Conservation (phyloP, 92 coral and sea anemone genomes). For the Epizoanthus fatuus region DNA sequence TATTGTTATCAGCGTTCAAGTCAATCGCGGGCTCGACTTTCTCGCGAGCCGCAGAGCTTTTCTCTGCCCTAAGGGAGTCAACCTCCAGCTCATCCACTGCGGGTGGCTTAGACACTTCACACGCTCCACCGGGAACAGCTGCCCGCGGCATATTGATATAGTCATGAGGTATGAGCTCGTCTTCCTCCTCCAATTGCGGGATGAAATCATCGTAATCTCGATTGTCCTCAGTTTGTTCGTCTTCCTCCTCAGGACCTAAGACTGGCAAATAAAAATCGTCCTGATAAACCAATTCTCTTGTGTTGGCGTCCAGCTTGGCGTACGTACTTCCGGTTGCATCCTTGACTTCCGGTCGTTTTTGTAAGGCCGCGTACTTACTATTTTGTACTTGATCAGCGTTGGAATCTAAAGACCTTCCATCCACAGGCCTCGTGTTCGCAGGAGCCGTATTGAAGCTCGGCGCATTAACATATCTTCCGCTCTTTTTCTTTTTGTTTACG, state of each 20-base stretch:
- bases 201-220: conserved; percentile 26
- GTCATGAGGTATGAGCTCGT: neutral
- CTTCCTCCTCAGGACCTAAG: neutral
- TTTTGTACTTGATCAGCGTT: neutral
- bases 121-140: neutral
- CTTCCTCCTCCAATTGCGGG: conserved; percentile 4
- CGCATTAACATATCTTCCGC: neutral
- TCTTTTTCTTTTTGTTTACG: neutral
- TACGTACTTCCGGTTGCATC: neutral
- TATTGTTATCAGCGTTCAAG: neutral
- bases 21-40: neutral
- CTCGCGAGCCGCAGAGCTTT: no score
- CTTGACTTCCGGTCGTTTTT: neutral
- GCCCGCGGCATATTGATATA: neutral
- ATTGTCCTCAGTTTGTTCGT: neutral
- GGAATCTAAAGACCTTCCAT: neutral
- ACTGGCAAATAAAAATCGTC: neutral
- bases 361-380: conserved; percentile 10
- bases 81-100: no score
- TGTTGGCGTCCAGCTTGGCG: conserved; percentile 3
- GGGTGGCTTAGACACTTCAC: neutral
- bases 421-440: neutral
- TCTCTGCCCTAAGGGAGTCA: no score
- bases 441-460: neutral
- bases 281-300: neutral